A percentile compares a stretch with the other conserved stretches of the same genome.
phyloP scores from a whole-genome alignment of 2,113 vertebrate species.

The Takifugu bimaculatus region DNA sequence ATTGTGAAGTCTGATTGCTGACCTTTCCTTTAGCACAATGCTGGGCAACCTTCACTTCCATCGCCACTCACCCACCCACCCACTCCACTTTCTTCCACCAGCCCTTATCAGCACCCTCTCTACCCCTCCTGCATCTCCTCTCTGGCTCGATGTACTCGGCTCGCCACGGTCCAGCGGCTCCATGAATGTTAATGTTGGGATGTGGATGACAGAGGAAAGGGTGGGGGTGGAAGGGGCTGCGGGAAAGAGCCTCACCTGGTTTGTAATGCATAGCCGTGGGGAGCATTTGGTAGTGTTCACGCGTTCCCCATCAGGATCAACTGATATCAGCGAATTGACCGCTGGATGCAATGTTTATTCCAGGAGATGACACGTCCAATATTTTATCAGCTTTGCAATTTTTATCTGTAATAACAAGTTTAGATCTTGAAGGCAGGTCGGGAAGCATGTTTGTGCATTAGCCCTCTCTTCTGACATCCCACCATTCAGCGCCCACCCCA shows the following conservation, averaged over 20 bases:
- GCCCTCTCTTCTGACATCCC: not conserved
- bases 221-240: not conserved
- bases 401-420: too few species aligned
- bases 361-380: not conserved
- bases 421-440: not conserved
- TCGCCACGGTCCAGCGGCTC: constrained; percentile 71
- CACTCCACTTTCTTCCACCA: constrained; percentile 13
- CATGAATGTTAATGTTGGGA: constrained; percentile 76
- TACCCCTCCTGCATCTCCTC: constrained; percentile 44
- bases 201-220: constrained; percentile 4
- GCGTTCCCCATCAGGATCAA: not conserved
- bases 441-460: not conserved
- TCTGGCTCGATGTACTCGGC: constrained; percentile 50
- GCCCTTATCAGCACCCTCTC: constrained; percentile 10
- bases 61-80: constrained; percentile 2
- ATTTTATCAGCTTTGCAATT: too few species aligned
- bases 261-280: constrained; percentile 33
- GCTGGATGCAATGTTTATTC: not conserved
- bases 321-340: not conserved
- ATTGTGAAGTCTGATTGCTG: constrained; percentile 73
- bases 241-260: constrained; percentile 48
- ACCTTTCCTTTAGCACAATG: constrained; percentile 70
- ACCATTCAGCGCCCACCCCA: constrained; percentile 18
- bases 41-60: constrained; percentile 58
- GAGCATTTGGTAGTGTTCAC: constrained; percentile 10